phyloP scores from a whole-genome alignment of 2,888 invertebrate genomes.

The Rhopalosiphum nymphaeae region DNA sequence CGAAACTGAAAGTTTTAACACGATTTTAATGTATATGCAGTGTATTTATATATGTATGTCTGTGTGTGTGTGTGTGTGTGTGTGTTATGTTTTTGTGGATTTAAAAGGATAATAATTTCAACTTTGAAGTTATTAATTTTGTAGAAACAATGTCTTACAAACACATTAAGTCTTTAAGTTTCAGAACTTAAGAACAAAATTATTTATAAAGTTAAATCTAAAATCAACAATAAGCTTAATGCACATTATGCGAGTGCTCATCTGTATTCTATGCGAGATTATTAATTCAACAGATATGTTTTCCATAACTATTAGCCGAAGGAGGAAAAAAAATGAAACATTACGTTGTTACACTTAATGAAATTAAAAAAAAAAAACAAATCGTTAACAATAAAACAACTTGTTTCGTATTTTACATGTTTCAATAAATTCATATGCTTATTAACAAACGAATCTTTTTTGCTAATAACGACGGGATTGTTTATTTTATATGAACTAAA shows the following conservation, averaged over 20 bases:
- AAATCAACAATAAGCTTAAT: conserved; percentile 50
- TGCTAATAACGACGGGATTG: neutral
- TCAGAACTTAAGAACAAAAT: conserved; percentile 1
- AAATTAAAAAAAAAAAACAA: neutral
- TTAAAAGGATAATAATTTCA: conserved; percentile 26
- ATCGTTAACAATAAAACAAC: neutral
- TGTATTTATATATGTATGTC: neutral
- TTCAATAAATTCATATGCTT: neutral
- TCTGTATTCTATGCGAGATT: conserved; percentile 6
- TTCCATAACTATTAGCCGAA: neutral
- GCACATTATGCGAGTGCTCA: neutral
- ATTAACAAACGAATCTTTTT: neutral
- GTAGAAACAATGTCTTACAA: conserved; percentile 20
- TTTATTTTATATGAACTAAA: neutral
- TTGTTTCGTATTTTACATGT: neutral
- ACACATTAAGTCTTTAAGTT: conserved; percentile 23
- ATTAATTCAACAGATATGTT: conserved; percentile 24
- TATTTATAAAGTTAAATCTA: conserved; percentile 22
- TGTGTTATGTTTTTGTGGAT: neutral
- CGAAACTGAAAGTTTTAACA: neutral
- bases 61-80: neutral
- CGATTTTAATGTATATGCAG: neutral
- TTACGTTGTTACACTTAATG: neutral
- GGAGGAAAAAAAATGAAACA: neutral
- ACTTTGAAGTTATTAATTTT: conserved; percentile 1